Conservation (phyloP, 92 coral and sea anemone genomes). For the Phenganax stokvisi region DNA sequence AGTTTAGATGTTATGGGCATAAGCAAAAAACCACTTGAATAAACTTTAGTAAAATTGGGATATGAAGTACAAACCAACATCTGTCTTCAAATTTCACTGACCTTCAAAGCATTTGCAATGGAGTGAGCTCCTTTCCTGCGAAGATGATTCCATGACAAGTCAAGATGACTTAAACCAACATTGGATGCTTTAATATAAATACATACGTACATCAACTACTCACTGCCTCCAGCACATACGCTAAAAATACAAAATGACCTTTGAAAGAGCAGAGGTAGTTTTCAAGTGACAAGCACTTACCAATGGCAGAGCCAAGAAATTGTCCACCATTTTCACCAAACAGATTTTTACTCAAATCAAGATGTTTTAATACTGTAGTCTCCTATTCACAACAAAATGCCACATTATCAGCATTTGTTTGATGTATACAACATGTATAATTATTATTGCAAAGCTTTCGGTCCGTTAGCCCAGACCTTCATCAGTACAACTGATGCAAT, state of each 20-base stretch:
- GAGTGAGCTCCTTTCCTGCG: constrained; percentile 92
- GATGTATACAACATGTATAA: no score
- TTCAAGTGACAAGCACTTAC: constrained; percentile 37
- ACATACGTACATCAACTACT: background rate
- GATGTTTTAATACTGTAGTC: constrained; percentile 70
- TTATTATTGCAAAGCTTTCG: no score
- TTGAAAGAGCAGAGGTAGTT: background rate
- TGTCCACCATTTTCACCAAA: constrained; percentile 93
- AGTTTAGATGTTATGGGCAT: no score
- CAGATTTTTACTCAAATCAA: constrained; percentile 76
- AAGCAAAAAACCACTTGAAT: no score
- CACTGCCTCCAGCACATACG: background rate
- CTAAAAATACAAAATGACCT: background rate
- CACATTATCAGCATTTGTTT: background rate
- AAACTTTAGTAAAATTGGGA: background rate
- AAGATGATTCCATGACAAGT: constrained; percentile 95
- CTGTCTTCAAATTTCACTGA: background rate
- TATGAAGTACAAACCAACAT: background rate
- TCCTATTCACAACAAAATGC: constrained; percentile 32
- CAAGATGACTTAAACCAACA: constrained; percentile 67
- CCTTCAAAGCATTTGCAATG: constrained; percentile 89
- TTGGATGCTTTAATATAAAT: constrained; percentile 61
- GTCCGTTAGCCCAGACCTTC: background rate
- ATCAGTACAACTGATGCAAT: background rate
- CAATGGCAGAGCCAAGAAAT: constrained; percentile 71